Conservation (phyloP, 2,113 vertebrate genomes). For the Tichodroma muraria region DNA sequence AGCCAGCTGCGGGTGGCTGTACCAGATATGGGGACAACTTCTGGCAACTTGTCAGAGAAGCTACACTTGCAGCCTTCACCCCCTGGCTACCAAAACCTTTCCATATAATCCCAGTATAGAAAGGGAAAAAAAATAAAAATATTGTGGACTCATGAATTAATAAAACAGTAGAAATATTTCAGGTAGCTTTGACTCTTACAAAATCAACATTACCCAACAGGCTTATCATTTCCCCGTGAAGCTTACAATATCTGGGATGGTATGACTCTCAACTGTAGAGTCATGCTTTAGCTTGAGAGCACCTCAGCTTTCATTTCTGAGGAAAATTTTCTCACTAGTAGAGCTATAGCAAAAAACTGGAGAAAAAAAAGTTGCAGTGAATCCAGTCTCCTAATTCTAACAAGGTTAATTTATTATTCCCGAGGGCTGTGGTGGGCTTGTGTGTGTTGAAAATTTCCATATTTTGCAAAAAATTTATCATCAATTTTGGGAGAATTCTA, state of each 20-base stretch:
- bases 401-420: not conserved
- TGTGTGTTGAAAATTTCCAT: not conserved
- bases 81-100: not conserved
- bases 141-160: not conserved
- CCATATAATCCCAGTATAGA: accelerated
- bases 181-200: not conserved
- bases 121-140: not conserved
- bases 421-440: not conserved
- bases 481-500: accelerated
- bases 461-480: not conserved
- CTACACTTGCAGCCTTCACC: not conserved
- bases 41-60: not conserved
- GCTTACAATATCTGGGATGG: not conserved
- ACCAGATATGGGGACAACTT: not conserved
- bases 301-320: not conserved
- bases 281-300: not conserved
- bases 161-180: not conserved
- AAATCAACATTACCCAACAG: not conserved
- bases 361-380: not conserved
- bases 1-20: not conserved
- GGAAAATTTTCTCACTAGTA: not conserved
- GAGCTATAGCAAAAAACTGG: not conserved
- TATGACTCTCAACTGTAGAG: not conserved
- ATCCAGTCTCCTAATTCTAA: not conserved
- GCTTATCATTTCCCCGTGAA: not conserved